A percentile compares a stretch with the other conserved stretches of the same genome.
Conservation (phyloP, 1,140 invertebrate genomes). For the Cylas formicarius region DNA sequence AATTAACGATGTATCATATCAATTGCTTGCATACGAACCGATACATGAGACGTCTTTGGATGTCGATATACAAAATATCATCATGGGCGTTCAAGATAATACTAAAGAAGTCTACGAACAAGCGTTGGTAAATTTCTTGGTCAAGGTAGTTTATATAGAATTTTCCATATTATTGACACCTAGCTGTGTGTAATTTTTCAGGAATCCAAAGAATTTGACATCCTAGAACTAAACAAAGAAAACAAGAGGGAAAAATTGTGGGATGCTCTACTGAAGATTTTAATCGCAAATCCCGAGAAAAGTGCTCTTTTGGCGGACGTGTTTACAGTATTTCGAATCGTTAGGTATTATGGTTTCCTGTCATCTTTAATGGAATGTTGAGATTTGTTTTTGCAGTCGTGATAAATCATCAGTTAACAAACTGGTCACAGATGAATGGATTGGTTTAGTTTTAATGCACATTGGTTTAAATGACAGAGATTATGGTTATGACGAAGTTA, state of each 20-base stretch:
- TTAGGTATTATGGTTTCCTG: slow-evolving; percentile 26
- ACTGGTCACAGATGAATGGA: slow-evolving; percentile 58
- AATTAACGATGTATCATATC: slow-evolving; percentile 9
- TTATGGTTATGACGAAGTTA: slow-evolving; percentile 41
- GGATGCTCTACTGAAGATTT: slow-evolving; percentile 46
- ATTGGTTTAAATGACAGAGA: slow-evolving; percentile 36
- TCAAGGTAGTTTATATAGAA: too few relatives aligned
- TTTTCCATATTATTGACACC: too few relatives aligned
- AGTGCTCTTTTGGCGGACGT: slow-evolving; percentile 34
- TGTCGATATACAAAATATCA: slow-evolving; percentile 18
- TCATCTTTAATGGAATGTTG: too few relatives aligned
- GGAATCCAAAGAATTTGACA: slow-evolving; percentile 15
- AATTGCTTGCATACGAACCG: slow-evolving; percentile 16
- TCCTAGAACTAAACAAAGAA: slow-evolving; percentile 15
- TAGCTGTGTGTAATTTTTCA: too few relatives aligned
- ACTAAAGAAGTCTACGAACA: slow-evolving; percentile 16
- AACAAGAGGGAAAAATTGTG: slow-evolving; percentile 43
- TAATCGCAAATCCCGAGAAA: slow-evolving; percentile 41
- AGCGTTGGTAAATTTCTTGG: slow-evolving; percentile 18
- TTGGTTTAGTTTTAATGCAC: slow-evolving; percentile 56
- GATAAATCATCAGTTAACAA: slow-evolving; percentile 67
- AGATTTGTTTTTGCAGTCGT: too few relatives aligned
- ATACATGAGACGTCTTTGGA: slow-evolving; percentile 4
- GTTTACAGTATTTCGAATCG: slow-evolving; percentile 16
- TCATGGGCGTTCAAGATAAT: slow-evolving; percentile 12